Base-by-base conservation (phyloP, 1,140 invertebrate species). In the Drosophila persimilis region DNA sequence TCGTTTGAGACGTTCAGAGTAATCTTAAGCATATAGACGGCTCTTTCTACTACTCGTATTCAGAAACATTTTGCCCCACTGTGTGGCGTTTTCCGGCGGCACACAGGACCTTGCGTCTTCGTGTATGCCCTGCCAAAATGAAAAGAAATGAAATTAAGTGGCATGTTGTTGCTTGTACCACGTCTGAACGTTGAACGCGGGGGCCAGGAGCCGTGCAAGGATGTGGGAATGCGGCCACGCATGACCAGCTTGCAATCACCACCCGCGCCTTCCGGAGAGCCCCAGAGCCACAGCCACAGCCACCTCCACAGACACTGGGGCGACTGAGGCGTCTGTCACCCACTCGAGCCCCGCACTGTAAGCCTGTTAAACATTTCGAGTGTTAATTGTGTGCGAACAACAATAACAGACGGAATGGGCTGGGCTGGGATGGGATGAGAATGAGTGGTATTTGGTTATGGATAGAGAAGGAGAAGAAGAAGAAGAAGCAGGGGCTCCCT, bases 121-220 rank as follows among this genome's bases (percentile, higher is more conserved):
- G 8, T 58, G 20, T 22, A 3, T 41, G 26, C 47, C 41, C 64
- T 46, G 26, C 47, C 51, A 57, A 80, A 86, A 77, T 74, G 67
- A 80, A 80, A 85, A 80, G 73, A 85, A 85, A 86, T 73, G 73
- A 86, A 80, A 85, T 85, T 70, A 85, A 85, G 77, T 85, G 81
- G 77, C 81, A 77, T 86, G 70, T 81, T 80, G 71, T 77, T 58
- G 66, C 47, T 56, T 55, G 24, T 57, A 39, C 11, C 35, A 39
- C 35, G 35, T 51, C 17, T 43, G 53, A 24, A 24, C 46, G 35
- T 13, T 41, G 41, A 52, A 46, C 29, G 24, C n/a, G 26, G 1
- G 41, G n/a, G 53, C 7, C 0, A 1, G 43, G 7, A 41, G n/a
- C 2, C 8, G n/a, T 1, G 46, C n/a, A 7, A 43, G 51, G 57